Conservation (phyloP, 2,113 vertebrate genomes). For the Axis porcinus region DNA sequence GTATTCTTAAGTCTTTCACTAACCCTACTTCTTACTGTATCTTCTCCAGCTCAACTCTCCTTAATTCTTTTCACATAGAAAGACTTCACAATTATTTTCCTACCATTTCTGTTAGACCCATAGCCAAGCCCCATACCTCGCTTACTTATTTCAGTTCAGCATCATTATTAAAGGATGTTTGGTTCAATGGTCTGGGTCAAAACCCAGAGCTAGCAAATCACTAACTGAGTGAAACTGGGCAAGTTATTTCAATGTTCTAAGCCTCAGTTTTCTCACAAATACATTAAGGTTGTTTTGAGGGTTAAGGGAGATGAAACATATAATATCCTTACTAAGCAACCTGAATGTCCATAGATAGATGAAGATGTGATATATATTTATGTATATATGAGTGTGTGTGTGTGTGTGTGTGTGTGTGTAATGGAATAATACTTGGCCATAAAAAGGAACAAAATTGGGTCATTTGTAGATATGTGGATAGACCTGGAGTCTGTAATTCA, state of each 20-base stretch:
- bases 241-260: background rate
- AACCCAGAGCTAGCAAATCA: background rate
- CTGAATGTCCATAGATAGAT: background rate
- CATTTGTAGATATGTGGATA: background rate
- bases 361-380: fast-evolving
- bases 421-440: background rate
- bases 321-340: background rate
- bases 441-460: background rate
- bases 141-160: background rate
- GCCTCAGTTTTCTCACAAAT: background rate
- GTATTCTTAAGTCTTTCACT: background rate
- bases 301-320: background rate
- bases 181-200: background rate
- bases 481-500: background rate
- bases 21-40: background rate
- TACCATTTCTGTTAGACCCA: background rate
- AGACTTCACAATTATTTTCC: background rate
- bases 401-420: background rate
- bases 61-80: background rate
- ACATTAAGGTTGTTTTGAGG: background rate
- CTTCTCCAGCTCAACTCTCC: background rate
- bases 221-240: background rate
- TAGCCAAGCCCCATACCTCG: background rate
- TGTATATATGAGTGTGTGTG: fast-evolving
- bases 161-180: background rate